These are phyloP conservation scores for Cydia amplana DNA, from an alignment of 1,140 invertebrate genomes.

Conservation along the genomic window DNA sequence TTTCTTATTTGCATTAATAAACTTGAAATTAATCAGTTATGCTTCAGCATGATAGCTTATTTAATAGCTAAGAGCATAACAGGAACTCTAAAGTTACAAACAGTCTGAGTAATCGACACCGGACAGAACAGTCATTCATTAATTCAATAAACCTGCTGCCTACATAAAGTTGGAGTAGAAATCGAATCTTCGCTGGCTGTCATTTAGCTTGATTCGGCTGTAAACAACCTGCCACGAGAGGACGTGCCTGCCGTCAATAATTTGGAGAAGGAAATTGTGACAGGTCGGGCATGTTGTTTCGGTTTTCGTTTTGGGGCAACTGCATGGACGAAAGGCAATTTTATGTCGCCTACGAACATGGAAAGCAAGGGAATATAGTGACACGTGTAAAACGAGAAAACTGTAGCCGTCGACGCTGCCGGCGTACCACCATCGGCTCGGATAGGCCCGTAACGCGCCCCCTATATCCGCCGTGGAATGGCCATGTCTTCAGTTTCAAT, in stretches of 20 bases:
- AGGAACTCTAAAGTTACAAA: not conserved
- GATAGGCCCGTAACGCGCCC: conserved; percentile 65
- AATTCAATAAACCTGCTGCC: conserved; percentile 37
- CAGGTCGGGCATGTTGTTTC: conserved; percentile 37
- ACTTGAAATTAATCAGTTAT: too few relatives aligned
- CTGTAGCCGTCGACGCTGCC: conserved; percentile 60
- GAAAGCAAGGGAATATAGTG: conserved; percentile 45
- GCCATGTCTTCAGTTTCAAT: conserved; percentile 67
- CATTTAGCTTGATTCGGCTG: conserved; percentile 38
- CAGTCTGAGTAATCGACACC: not conserved
- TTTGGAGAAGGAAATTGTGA: conserved; percentile 31
- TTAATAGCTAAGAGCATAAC: not conserved
- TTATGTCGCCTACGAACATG: conserved; percentile 48
- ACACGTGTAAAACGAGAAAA: conserved; percentile 57
- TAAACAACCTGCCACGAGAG: conserved; percentile 36
- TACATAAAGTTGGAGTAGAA: conserved; percentile 37
- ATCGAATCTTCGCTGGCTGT: conserved; percentile 39
- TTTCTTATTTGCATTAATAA: not conserved
- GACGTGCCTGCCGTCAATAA: conserved; percentile 36
- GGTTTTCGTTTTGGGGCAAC: conserved; percentile 36
- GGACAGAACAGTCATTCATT: conserved; percentile 7
- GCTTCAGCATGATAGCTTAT: not conserved
- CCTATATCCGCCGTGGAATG: conserved; percentile 74
- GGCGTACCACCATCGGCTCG: conserved; percentile 60
- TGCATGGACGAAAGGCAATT: conserved; percentile 33